phyloP scores from a whole-genome alignment of 2,113 vertebrate species.

The Rousettus leschenaultii region DNA sequence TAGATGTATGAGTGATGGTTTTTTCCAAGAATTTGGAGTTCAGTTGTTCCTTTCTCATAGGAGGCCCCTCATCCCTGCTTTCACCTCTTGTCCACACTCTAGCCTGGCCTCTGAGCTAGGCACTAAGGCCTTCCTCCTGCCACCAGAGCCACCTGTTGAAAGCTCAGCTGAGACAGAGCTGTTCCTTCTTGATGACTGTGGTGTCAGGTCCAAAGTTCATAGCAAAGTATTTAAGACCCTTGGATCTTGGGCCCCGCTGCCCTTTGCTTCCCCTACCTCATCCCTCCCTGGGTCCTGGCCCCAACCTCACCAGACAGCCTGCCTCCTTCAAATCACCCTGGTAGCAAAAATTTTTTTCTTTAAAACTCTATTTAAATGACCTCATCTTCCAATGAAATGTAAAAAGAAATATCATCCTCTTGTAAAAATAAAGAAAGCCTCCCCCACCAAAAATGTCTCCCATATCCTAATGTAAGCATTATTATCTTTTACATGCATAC shows the following conservation, averaged over 20 bases:
- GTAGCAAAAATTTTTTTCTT: background rate
- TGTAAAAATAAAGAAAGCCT: background rate
- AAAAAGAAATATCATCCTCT: background rate
- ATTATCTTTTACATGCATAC: background rate
- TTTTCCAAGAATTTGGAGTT: background rate
- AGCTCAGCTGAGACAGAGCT: background rate
- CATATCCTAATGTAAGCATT: background rate
- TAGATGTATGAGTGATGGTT: background rate
- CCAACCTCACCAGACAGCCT: background rate
- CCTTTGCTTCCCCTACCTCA: rapidly evolving
- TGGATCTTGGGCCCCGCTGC: background rate
- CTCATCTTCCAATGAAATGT: background rate
- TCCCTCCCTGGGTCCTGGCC: too few species aligned
- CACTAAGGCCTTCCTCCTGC: background rate
- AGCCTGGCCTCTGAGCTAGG: background rate
- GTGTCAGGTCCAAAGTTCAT: background rate
- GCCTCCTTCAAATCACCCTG: background rate
- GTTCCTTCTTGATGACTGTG: background rate
- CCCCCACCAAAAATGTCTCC: background rate
- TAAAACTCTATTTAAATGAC: background rate
- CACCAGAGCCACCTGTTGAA: background rate
- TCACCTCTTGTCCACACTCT: background rate
- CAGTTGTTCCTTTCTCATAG: background rate
- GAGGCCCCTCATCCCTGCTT: background rate
- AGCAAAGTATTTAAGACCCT: background rate